Conservation (phyloP, 1,140 invertebrate species). For the Temnothorax nylanderi region DNA sequence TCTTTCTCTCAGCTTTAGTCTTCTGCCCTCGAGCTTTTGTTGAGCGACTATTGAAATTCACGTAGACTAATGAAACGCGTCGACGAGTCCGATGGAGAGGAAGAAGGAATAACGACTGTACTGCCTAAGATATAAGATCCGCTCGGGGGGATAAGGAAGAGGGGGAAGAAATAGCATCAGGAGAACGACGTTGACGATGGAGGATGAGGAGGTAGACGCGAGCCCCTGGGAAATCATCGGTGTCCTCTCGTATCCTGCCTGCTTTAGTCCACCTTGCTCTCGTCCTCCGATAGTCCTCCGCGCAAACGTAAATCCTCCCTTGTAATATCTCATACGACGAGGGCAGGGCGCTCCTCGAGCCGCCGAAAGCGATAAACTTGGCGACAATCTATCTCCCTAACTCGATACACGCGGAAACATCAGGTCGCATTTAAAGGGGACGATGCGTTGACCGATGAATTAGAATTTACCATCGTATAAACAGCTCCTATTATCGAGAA, state of each 20-base stretch:
- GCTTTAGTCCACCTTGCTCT: conserved; percentile 47
- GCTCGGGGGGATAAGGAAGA: conserved; percentile 44
- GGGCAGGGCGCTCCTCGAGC: conserved; percentile 12
- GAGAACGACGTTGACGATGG: conserved; percentile 63
- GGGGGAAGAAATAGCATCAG: conserved; percentile 61
- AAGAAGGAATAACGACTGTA: conserved; percentile 72
- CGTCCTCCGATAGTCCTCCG: conserved; percentile 24
- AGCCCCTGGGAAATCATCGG: conserved; percentile 83
- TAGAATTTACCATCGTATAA: neutral
- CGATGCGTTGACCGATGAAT: conserved; percentile 2
- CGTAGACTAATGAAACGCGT: conserved; percentile 37
- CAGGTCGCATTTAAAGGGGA: conserved; percentile 9
- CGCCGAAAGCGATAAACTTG: conserved; percentile 66
- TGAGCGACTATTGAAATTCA: conserved; percentile 68
- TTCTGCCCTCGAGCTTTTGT: neutral
- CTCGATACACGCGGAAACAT: neutral
- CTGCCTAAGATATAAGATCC: conserved; percentile 67
- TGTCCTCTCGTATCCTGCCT: conserved; percentile 78
- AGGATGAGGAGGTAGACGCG: conserved; percentile 72
- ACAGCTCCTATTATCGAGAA: neutral
- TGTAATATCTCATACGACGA: conserved; percentile 65
- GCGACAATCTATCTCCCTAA: conserved; percentile 47
- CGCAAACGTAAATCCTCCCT: conserved; percentile 2
- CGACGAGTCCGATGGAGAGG: conserved; percentile 25
- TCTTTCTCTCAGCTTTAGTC: neutral